Evolutionary conservation across 1,140 invertebrate species (phyloP), one percentile per base, ranked within the genome.

Genomic region (Zophobas morio): DNA sequence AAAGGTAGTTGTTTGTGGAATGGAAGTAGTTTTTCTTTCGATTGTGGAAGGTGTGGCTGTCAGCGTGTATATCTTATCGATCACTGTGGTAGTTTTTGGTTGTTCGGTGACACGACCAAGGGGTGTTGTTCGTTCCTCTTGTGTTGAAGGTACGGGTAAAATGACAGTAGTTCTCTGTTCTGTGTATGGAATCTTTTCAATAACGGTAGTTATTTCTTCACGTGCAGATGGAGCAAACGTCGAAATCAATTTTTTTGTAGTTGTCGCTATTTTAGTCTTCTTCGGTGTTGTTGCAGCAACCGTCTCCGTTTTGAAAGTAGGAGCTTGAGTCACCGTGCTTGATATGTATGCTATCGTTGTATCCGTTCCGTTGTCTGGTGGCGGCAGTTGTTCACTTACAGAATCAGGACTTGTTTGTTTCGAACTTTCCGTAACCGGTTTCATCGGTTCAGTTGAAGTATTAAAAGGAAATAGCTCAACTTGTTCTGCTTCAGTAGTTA

Each of bases 361-460:
- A 42, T 81, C 81, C 4, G 53, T 54, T 46, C 53, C 74, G 53
- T 77, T 54, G n/a, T 84, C 79, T 33, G 81, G 81, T 36, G 85
- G 75, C 39, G 85, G 82, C 56, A 86, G 37, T 81, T 86, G 85
- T 42, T 81, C 81, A 77, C 82, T 84, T 39, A 84, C 81, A 4
- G 84, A 82, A 70, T 85, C 81, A 4, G 83, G 80, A 75, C 80
- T 63, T 80, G 79, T 77, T 79, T 53, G 46, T 79, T 80, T 8
- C 54, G 73, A 70, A 57, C 5, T 49, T 77, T 75, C 77, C 46
- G 57, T 60, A 37, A 71, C 72, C 35, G 49, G 37, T 46, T 60
- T 70, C 8, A 47, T 78, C 47, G 66, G 54, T 51, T 57, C 63
- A 4, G 70, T 66, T 74, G 57, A 46, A 53, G 35, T 60, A 54